Conservation (phyloP, 2,113 vertebrate species). For the Dryoscopus gambensis region DNA sequence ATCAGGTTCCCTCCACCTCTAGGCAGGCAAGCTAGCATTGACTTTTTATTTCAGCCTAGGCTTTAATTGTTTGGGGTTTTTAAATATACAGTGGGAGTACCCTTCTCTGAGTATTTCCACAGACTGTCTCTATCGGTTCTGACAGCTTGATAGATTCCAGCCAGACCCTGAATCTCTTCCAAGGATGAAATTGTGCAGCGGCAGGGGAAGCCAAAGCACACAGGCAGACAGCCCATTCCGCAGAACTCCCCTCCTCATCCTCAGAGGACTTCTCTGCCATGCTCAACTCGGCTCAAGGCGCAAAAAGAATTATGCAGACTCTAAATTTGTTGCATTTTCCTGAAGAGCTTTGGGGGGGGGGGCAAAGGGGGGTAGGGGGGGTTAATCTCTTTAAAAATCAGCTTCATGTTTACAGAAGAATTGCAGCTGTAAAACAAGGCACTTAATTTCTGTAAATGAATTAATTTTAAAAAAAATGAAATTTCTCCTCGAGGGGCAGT, state of each 20-base stretch:
- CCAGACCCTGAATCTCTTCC: not conserved
- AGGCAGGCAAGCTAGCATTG: not conserved
- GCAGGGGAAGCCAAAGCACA: not conserved
- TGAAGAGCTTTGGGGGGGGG: not conserved
- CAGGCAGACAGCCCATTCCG: not conserved
- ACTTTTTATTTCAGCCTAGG: not conserved
- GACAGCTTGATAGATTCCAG: not conserved
- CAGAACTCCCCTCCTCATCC: not conserved
- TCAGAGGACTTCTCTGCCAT: not conserved
- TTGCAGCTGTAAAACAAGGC: not conserved
- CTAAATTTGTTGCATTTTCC: not conserved
- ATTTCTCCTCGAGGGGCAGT: not conserved
- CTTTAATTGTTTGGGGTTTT: not conserved
- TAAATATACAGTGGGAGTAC: not conserved
- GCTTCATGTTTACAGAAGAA: not conserved
- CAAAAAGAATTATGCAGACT: not conserved
- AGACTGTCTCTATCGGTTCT: not conserved
- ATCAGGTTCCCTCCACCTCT: not conserved
- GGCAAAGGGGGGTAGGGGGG: fast-evolving
- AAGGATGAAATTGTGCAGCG: not conserved
- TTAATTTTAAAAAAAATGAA: too few relatives aligned
- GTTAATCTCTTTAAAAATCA: not conserved
- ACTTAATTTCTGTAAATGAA: not conserved
- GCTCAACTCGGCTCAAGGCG: not conserved
- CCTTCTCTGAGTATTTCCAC: not conserved